These are phyloP conservation scores for Pipistrellus kuhlii DNA, from an alignment of 2,797 vertebrate genomes.

Conservation along the genomic window DNA sequence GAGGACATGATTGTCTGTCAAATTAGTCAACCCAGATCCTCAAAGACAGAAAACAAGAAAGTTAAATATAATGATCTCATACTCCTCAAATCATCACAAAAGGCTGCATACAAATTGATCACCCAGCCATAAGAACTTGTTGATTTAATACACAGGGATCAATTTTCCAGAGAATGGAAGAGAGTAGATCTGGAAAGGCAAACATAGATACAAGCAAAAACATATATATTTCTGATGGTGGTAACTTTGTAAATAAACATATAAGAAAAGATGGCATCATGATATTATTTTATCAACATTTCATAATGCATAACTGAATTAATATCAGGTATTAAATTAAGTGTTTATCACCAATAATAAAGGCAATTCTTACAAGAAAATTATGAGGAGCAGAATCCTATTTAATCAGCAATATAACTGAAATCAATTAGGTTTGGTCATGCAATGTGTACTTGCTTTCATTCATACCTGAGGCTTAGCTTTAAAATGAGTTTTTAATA, in stretches of 20 bases:
- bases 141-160: neutral
- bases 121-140: neutral
- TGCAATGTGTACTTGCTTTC: neutral
- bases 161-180: neutral
- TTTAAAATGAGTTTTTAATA: constrained; percentile 26
- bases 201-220: neutral
- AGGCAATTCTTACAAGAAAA: neutral
- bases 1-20: neutral
- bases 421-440: constrained; percentile 12
- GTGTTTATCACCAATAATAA: neutral
- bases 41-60: neutral
- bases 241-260: neutral
- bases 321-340: neutral
- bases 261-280: neutral
- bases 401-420: neutral
- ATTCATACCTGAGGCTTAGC: neutral
- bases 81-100: neutral
- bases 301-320: neutral
- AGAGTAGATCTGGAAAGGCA: neutral
- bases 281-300: neutral
- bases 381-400: neutral
- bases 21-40: neutral
- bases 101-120: neutral
- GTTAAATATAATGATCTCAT: neutral
- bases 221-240: neutral